Percentiles rank a stretch among this genome's conserved stretches.
phyloP scores from a whole-genome alignment of 2,888 invertebrate species.

The Patella depressa region DNA sequence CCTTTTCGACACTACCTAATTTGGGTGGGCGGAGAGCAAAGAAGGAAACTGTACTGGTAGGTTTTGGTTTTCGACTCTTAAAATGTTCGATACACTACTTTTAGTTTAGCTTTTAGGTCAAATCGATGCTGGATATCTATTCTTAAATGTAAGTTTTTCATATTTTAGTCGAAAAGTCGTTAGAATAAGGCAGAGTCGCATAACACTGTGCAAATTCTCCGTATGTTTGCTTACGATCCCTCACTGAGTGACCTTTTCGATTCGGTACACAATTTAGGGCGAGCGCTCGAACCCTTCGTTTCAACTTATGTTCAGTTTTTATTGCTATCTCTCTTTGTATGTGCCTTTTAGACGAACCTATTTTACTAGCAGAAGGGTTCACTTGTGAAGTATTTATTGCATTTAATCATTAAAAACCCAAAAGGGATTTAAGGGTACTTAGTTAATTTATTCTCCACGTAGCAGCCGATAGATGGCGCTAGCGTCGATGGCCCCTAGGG shows the following conservation, averaged over 20 bases:
- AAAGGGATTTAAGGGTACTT: slow-evolving; percentile 7
- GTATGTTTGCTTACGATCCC: not conserved
- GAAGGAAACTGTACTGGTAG: slow-evolving; percentile 2
- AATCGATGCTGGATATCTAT: too few species aligned
- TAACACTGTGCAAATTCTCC: too few species aligned
- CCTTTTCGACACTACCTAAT: not conserved
- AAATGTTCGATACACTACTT: not conserved
- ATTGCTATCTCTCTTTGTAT: too few species aligned
- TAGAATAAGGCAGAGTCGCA: too few species aligned
- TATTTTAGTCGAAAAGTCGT: too few species aligned
- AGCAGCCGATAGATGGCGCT: slow-evolving; percentile 8
- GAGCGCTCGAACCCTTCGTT: not conserved
- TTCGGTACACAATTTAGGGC: slow-evolving; percentile 7
- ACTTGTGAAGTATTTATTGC: too few species aligned
- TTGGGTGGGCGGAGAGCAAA: slow-evolving; percentile 7
- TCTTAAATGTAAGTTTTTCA: too few species aligned
- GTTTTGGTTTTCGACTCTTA: not conserved
- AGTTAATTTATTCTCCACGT: slow-evolving; percentile 5
- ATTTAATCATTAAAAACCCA: not conserved
- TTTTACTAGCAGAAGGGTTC: too few species aligned
- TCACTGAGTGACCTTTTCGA: slow-evolving; percentile 2
- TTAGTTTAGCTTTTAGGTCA: slow-evolving; percentile 1
- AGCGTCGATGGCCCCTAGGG: not conserved
- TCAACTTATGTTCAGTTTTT: too few species aligned
- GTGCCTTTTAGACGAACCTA: too few species aligned